Evolutionary conservation across 2,888 invertebrate species (phyloP), one percentile per base, ranked within the genome.

Genomic region (Diarsia dahlii): DNA sequence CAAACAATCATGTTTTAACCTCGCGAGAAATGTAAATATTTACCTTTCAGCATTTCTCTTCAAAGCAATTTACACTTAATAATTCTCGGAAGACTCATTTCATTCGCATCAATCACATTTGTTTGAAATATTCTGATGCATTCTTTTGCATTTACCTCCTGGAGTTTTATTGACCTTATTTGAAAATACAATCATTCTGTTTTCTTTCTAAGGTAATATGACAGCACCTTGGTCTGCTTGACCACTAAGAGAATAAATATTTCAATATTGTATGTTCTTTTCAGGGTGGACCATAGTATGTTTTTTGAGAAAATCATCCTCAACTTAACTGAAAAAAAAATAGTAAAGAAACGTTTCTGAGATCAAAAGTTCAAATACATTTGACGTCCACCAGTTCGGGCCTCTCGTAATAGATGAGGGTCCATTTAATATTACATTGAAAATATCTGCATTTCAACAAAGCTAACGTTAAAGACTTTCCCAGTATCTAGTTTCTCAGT

Each of bases 1-100:
- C 56, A 71, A 28, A 13, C 28, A 23, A 66, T 15, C 50, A 15
- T 66, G 58, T 39, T 48, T 54, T 34, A 71, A 50, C 2, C 18
- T n/a, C 58, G 34, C 20, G 18, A 45, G 39, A 78, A 66, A 60
- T 64, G 66, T 84, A 86, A 86, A 85, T 75, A 76, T 84, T 84
- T 85, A 84, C 67, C 10, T 34, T 63, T 52, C 6, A 80, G 65
- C 23, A 18, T 54, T 80, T 67, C 34, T 39, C 23, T 72, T 77
- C 52, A 67, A 68, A 66, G 54, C 34, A 54, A 66, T 68, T 68
- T 67, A 34, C 50, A 69, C 68, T 65, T 39, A 52, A 20, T 60
- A 34, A 56, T 81, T 76, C 72, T 68, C 4, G 52, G 85, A 76
- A 84, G 4, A 54, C 3, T 64, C 60, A 63, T 48, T 71, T n/a